Percentiles rank a stretch among this genome's conserved stretches.
Evolutionary conservation across 1,140 invertebrate genomes (phyloP).

Genomic region (Varroa destructor): DNA sequence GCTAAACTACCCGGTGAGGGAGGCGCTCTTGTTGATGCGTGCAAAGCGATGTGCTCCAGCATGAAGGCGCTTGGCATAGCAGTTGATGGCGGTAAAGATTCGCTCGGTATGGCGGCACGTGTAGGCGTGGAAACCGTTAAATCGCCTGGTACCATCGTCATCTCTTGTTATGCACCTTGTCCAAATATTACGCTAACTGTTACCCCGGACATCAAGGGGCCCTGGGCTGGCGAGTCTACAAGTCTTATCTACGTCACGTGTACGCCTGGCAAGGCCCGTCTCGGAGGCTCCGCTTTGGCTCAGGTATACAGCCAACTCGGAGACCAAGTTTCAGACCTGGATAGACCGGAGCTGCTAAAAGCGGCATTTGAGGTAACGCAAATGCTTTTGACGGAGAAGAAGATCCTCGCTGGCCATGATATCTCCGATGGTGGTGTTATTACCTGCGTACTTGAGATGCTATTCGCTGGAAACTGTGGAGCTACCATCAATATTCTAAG

Average conservation of each 20-base stretch:
- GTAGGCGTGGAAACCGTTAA: conserved; percentile 59
- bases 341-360: conserved; percentile 51
- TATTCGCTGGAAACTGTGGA: conserved; percentile 75
- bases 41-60: conserved; percentile 67
- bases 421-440: conserved; percentile 88
- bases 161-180: conserved; percentile 87
- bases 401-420: conserved; percentile 79
- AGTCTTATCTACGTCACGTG: conserved; percentile 51
- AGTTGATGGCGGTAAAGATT: conserved; percentile 95
- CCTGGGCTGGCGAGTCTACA: conserved; percentile 41
- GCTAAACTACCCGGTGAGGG: conserved; percentile 85
- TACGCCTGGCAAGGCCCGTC: conserved; percentile 44
- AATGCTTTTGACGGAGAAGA: conserved; percentile 56
- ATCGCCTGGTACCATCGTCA: conserved; percentile 75
- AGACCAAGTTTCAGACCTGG: conserved; percentile 61
- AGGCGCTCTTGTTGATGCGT: conserved; percentile 67
- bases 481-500: conserved; percentile 49
- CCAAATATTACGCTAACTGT: conserved; percentile 61
- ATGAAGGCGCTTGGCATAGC: conserved; percentile 78
- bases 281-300: conserved; percentile 80
- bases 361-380: conserved; percentile 70
- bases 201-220: conserved; percentile 74
- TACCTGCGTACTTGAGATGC: conserved; percentile 82
- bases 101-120: conserved; percentile 87
- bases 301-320: conserved; percentile 80